Evolutionary conservation across 2,113 vertebrate genomes (phyloP), one percentile per base, ranked within the genome.

Genomic region (Scomber japonicus): DNA sequence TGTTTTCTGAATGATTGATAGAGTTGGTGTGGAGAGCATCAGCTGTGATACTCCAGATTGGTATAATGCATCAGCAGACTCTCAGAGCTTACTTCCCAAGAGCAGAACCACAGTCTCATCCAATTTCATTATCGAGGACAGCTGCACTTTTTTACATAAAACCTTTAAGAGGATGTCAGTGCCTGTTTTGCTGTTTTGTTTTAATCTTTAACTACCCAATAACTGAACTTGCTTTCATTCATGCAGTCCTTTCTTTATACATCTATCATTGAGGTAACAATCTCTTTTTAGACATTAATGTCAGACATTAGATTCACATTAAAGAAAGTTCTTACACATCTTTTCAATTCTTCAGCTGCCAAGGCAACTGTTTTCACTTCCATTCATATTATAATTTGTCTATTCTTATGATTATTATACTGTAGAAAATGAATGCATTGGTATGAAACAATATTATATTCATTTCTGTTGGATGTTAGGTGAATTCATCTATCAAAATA

Each of bases 71-170:
- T 65, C 54, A 75, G 64, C n/a, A 35, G 71, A 59, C 35, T 45
- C 40, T 50, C 19, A 46, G 60, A 44, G 19, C 57, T 40, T 67
- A 68, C 63, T 68, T 82, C 57, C 67, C 35, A 19, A 27, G 56
- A 68, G 35, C 64, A 31, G 60, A 48, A 4, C 31, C 35, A 13
- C 40, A 51, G 60, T 82, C 59, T 59, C 71, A 16, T 80, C 30
- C 59, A 49, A 56, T 19, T 77, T 49, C 40, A 80, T 74, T 57
- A 68, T 73, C 60, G 56, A 53, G 30, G 59, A 72, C 71, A 72
- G 56, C 62, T 76, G 57, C 65, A 1, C 9, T 40, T 46, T 71
- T 88, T 79, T 75, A 75, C 78, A 81, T 79, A 54, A 71, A 71
- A 57, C 16, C 51, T 57, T 57, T 35, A 2, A 68, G 35, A 64